These are phyloP conservation scores for sheep (Ovis aries) DNA, from an alignment of 2,113 vertebrate species.

Conservation along the genomic window ARS-UI_Ramb_v3.0 NC_056066.1:46517501-46518000, in stretches of 20 bases:
- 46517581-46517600: neutral
- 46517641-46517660: neutral
- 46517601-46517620: neutral
- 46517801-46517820: neutral
- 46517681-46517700: neutral
- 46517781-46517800: neutral
- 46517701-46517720: neutral
- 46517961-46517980: neutral
- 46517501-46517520: neutral
- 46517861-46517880: neutral
- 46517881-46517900: neutral
- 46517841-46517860: neutral
- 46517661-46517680: neutral
- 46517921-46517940: neutral
- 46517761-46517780: neutral
- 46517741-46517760: neutral
- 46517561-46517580: neutral
- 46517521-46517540: neutral
- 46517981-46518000: neutral
- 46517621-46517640: neutral
- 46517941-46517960: neutral
- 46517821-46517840: neutral
- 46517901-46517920: neutral
- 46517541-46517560: neutral
- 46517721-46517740: neutral